phyloP scores from a whole-genome alignment of 2,888 invertebrate genomes.

The Scotopteryx bipunctaria region DNA sequence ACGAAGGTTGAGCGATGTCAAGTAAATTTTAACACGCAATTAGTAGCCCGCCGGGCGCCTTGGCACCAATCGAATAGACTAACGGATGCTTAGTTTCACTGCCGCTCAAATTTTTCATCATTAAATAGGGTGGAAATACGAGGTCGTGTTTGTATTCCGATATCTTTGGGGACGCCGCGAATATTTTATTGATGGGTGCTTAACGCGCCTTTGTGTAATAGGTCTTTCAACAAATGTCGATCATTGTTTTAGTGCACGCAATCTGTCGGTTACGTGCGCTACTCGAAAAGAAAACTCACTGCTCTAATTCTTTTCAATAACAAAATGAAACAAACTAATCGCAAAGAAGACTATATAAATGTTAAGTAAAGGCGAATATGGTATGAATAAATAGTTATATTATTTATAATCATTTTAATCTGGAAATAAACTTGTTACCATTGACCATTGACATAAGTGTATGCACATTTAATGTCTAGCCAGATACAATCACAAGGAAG shows the following conservation, averaged over 20 bases:
- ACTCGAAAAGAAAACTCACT: constrained; percentile 50
- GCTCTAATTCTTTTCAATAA: constrained; percentile 48
- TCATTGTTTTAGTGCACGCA: constrained; percentile 72
- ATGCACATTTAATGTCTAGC: constrained; percentile 5
- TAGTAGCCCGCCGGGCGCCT: constrained; percentile 71
- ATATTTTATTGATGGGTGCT: constrained; percentile 58
- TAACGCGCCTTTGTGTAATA: constrained; percentile 62
- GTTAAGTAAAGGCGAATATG: too few species aligned
- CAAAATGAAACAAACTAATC: background rate
- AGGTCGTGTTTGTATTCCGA: constrained; percentile 40
- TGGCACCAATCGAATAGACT: constrained; percentile 70
- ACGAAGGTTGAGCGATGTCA: constrained; percentile 76
- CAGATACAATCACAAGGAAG: constrained; percentile 12
- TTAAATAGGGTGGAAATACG: constrained; percentile 40
- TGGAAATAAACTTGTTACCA: background rate
- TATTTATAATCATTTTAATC: background rate
- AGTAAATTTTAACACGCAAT: constrained; percentile 81
- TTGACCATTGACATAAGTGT: constrained; percentile 42
- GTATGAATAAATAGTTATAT: background rate
- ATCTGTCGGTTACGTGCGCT: constrained; percentile 56
- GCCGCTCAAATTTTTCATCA: constrained; percentile 40
- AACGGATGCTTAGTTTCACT: constrained; percentile 51
- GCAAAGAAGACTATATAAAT: background rate
- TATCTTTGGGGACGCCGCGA: constrained; percentile 50
- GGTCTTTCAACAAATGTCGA: constrained; percentile 60